These are phyloP conservation scores for Takifugu flavidus DNA, from an alignment of 2,113 vertebrate genomes.

Conservation along the genomic window DNA sequence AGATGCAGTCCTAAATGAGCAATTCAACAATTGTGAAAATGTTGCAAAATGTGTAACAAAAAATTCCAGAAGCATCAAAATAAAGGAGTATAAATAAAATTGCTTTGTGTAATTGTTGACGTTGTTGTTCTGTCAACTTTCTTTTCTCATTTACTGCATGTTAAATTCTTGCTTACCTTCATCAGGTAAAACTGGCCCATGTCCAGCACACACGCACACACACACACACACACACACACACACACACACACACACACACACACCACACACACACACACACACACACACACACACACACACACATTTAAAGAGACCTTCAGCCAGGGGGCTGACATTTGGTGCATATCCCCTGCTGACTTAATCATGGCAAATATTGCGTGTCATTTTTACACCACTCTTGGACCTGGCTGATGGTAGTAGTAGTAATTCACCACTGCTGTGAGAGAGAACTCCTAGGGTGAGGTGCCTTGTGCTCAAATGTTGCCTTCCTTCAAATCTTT, in stretches of 20 bases:
- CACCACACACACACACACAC: too few species aligned
- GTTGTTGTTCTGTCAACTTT: too few species aligned
- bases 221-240: too few species aligned
- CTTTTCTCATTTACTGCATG: background rate
- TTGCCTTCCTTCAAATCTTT: slow-evolving; percentile 24
- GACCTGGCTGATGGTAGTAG: slow-evolving; percentile 73
- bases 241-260: too few species aligned
- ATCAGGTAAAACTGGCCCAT: slow-evolving; percentile 13
- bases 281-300: slow-evolving; percentile 2
- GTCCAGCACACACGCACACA: slow-evolving; percentile 1
- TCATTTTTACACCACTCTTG: slow-evolving; percentile 74
- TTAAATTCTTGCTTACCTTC: slow-evolving; percentile 7
- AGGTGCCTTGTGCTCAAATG: slow-evolving; percentile 51
- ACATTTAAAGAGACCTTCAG: slow-evolving; percentile 40
- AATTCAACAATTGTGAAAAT: too few species aligned
- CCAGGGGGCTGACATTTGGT: slow-evolving; percentile 75
- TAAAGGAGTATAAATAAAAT: too few species aligned
- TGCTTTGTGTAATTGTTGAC: too few species aligned
- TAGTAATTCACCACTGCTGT: slow-evolving; percentile 79
- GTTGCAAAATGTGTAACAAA: too few species aligned
- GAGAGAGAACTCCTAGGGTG: slow-evolving; percentile 62
- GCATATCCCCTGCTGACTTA: slow-evolving; percentile 76
- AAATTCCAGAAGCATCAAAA: too few species aligned
- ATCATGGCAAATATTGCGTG: slow-evolving; percentile 78
- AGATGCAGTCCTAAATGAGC: too few species aligned